Conservation (phyloP, 1,140 invertebrate genomes). For the Macrosteles quadrilineatus region DNA sequence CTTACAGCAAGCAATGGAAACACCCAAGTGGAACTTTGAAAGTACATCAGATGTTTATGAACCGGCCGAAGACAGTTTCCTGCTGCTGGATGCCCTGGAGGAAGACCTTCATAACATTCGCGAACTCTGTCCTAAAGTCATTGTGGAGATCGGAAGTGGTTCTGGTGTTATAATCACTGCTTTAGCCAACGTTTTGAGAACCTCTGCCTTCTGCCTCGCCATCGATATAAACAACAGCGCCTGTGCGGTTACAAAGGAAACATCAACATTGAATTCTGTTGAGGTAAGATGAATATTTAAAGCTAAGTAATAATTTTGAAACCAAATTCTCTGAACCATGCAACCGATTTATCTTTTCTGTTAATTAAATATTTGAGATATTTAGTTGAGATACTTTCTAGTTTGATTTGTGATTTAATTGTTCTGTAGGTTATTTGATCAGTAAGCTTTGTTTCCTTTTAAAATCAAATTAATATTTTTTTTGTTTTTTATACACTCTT, state of each 20-base stretch:
- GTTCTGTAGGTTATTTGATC: too few species aligned
- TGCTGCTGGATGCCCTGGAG: constrained; percentile 93
- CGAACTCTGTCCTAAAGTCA: constrained; percentile 65
- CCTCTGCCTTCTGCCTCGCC: constrained; percentile 60
- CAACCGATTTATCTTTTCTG: too few species aligned
- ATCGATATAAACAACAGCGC: constrained; percentile 83
- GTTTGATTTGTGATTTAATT: too few species aligned
- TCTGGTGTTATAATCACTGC: constrained; percentile 91
- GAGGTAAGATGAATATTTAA: constrained; percentile 30
- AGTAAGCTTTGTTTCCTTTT: too few species aligned
- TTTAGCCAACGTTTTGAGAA: constrained; percentile 68
- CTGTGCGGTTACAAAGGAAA: constrained; percentile 67
- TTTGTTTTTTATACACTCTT: too few species aligned
- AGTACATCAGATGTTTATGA: constrained; percentile 78
- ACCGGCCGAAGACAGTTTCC: constrained; percentile 94
- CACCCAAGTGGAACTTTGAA: constrained; percentile 18
- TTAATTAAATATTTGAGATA: too few species aligned
- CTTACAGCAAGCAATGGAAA: too few species aligned
- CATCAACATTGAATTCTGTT: constrained; percentile 63
- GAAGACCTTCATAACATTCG: constrained; percentile 67
- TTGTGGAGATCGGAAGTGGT: constrained; percentile 91
- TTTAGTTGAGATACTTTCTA: too few species aligned
- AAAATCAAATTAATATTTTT: too few species aligned
- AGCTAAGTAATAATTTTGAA: too few species aligned
- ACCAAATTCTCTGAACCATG: too few species aligned